These are phyloP conservation scores for Anastrepha ludens DNA, from an alignment of 1,140 invertebrate species.

Conservation along the genomic window DNA sequence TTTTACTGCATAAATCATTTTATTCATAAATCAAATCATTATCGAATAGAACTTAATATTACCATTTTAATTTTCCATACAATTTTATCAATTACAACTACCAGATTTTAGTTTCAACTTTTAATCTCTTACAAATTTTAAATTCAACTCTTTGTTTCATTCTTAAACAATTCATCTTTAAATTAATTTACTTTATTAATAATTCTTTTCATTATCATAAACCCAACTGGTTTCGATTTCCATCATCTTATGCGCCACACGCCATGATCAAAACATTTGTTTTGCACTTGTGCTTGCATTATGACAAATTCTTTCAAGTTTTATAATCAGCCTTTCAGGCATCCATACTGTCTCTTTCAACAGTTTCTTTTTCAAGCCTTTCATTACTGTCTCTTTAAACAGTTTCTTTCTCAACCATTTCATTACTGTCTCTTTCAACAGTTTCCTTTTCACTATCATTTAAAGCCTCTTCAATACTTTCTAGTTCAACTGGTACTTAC, in stretches of 20 bases:
- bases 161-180: not conserved
- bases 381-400: too few species aligned
- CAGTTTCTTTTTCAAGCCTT: too few species aligned
- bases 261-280: conserved; percentile 59
- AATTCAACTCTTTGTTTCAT: not conserved
- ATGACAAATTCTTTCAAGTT: not conserved
- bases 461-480: not conserved
- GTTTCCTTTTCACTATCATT: not conserved
- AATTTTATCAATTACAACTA: too few species aligned
- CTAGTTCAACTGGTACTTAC: not conserved
- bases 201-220: not conserved
- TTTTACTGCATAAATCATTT: conserved; percentile 51
- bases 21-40: not conserved
- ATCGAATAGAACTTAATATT: too few species aligned
- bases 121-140: not conserved
- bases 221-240: not conserved
- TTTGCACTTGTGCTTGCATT: conserved; percentile 59
- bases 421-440: conserved; percentile 38
- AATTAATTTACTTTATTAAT: too few species aligned
- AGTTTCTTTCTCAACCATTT: too few species aligned
- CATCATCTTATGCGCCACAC: conserved; percentile 33
- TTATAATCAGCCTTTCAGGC: not conserved
- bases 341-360: not conserved
- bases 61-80: too few species aligned
- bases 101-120: too few species aligned